A percentile compares a stretch with the other conserved stretches of the same genome.
Conservation (phyloP, 2,797 vertebrate genomes). For the Tenualosa ilisha region DNA sequence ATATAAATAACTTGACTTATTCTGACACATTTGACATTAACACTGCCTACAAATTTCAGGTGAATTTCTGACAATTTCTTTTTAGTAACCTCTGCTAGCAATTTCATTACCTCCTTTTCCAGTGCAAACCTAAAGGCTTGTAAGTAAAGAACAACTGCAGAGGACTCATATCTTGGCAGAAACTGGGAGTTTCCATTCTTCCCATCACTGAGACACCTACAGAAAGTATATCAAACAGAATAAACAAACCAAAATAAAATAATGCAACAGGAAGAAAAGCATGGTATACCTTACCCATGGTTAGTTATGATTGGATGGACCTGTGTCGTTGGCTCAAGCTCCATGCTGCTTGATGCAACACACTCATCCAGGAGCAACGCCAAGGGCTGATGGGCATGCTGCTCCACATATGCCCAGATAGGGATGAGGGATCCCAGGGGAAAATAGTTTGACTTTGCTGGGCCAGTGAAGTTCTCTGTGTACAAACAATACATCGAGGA, state of each 20-base stretch:
- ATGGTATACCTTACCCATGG: constrained; percentile 69
- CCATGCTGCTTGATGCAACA: constrained; percentile 55
- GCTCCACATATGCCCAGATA: constrained; percentile 76
- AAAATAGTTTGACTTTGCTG: constrained; percentile 59
- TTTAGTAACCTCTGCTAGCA: too few species aligned
- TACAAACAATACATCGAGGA: too few species aligned
- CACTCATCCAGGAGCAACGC: constrained; percentile 78
- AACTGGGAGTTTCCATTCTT: constrained; percentile 64
- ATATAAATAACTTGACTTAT: too few species aligned
- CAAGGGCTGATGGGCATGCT: constrained; percentile 71
- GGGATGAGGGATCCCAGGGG: constrained; percentile 68
- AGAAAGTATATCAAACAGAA: background rate
- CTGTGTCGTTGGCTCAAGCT: constrained; percentile 48
- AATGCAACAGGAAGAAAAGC: background rate
- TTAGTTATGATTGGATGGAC: constrained; percentile 73
- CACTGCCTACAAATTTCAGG: background rate
- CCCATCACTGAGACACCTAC: constrained; percentile 74
- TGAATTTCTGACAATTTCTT: background rate
- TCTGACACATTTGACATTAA: too few species aligned
- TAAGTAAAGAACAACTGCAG: constrained; percentile 66
- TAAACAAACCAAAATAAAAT: background rate
- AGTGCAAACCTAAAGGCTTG: constrained; percentile 68
- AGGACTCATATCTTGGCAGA: constrained; percentile 66
- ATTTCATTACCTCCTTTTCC: constrained; percentile 61
- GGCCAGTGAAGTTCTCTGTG: constrained; percentile 65